phyloP scores from a whole-genome alignment of 2,797 vertebrate species.

The Chiropotes sagulatus region DNA sequence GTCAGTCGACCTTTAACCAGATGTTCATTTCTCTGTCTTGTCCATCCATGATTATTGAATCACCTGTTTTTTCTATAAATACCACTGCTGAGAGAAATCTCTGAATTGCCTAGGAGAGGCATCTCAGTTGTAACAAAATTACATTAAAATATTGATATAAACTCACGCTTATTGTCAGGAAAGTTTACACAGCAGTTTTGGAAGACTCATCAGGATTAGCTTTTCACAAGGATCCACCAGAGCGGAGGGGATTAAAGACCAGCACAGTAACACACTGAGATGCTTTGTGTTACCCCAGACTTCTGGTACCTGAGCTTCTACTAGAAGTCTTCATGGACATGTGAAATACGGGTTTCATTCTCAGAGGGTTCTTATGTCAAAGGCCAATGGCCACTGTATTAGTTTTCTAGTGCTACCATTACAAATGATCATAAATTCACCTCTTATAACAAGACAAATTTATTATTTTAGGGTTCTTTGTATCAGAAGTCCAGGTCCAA shows the following conservation, averaged over 20 bases:
- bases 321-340: background rate
- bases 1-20: background rate
- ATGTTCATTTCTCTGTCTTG: background rate
- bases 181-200: background rate
- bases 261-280: background rate
- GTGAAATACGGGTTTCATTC: background rate
- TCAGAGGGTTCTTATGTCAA: background rate
- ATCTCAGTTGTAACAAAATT: background rate
- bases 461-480: background rate
- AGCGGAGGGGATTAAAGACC: background rate
- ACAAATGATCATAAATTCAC: background rate
- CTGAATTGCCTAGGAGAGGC: background rate
- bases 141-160: background rate
- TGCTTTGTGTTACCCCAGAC: background rate
- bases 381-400: background rate
- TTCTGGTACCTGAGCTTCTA: background rate
- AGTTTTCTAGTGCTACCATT: background rate
- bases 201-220: background rate
- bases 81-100: background rate
- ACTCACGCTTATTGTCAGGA: background rate
- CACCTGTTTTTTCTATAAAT: background rate
- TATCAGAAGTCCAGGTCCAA: background rate
- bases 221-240: background rate
- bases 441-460: background rate
- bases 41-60: background rate